These are phyloP conservation scores for Ceratotherium simum DNA, from an alignment of 2,113 vertebrate genomes.

Conservation along the genomic window DNA sequence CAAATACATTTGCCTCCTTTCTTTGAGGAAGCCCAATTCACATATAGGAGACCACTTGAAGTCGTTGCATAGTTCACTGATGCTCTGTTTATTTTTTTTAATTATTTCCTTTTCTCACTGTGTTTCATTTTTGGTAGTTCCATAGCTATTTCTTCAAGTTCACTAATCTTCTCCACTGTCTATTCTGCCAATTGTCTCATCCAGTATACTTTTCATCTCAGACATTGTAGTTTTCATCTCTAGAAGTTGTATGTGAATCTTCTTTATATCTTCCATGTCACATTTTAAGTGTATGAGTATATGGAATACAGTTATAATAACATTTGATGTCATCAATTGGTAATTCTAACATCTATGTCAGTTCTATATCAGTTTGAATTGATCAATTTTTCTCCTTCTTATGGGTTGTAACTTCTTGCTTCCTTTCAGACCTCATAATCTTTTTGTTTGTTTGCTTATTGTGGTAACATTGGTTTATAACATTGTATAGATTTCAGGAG, in stretches of 20 bases:
- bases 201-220: not conserved
- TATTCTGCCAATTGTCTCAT: not conserved
- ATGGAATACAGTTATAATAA: not conserved
- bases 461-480: too few species aligned
- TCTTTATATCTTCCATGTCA: not conserved
- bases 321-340: not conserved
- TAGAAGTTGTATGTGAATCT: not conserved
- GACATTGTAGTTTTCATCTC: not conserved
- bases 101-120: conserved; percentile 4
- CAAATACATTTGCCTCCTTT: not conserved
- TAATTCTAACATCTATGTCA: not conserved
- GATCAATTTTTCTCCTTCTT: not conserved
- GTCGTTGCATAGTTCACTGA: not conserved
- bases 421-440: not conserved
- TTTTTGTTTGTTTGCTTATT: too few species aligned
- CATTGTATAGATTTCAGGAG: too few species aligned
- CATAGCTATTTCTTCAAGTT: conserved; percentile 38
- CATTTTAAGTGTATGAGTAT: not conserved
- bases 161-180: not conserved
- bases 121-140: not conserved
- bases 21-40: not conserved
- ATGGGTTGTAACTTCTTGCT: not conserved
- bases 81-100: not conserved
- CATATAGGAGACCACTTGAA: not conserved
- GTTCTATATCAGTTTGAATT: not conserved